phyloP scores from a whole-genome alignment of 2,113 vertebrate species.

The Eolophus roseicapilla region DNA sequence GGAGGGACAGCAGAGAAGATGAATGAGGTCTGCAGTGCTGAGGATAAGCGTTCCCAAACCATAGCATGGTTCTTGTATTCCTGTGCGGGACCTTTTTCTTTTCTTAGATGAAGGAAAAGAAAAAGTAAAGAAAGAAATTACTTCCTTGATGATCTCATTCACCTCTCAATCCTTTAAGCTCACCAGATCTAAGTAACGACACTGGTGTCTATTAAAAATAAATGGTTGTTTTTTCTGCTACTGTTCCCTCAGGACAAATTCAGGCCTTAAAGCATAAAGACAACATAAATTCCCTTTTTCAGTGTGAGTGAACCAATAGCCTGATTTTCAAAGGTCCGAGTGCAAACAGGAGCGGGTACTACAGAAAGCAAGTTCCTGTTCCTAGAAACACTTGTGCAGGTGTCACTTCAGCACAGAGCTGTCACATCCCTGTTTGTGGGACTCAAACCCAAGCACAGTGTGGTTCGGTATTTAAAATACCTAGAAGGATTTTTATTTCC shows the following conservation, averaged over 20 bases:
- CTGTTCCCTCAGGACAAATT: constrained; percentile 46
- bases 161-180: constrained; percentile 54
- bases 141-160: constrained; percentile 48
- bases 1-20: background rate
- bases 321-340: constrained; percentile 27
- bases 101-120: background rate
- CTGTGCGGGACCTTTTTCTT: background rate
- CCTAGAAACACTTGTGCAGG: background rate
- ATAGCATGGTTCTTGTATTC: background rate
- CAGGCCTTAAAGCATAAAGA: constrained; percentile 25
- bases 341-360: constrained; percentile 4
- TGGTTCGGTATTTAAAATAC: background rate
- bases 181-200: background rate
- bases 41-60: background rate
- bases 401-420: background rate
- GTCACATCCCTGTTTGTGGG: background rate
- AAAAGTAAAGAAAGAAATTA: background rate
- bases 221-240: constrained; percentile 58
- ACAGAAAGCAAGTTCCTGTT: background rate
- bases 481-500: background rate
- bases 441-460: background rate
- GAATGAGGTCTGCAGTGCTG: background rate
- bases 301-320: background rate
- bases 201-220: constrained; percentile 54
- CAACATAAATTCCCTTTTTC: constrained; percentile 41